phyloP scores from a whole-genome alignment of 2,888 invertebrate genomes.

The Synergus laeviventris region DNA sequence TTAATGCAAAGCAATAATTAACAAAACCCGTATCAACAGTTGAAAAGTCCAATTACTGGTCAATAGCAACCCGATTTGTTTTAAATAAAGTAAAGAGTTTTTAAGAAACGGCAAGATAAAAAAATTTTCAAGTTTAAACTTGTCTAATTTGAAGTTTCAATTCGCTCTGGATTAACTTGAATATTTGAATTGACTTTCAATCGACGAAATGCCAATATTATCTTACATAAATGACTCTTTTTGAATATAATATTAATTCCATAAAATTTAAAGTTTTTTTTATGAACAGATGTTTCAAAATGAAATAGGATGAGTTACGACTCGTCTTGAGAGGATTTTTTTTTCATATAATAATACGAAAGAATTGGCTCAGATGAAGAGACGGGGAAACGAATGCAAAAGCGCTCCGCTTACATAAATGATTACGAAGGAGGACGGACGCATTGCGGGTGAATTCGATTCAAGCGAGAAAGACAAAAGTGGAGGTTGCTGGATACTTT shows the following conservation, averaged over 20 bases:
- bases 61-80: too few relatives aligned
- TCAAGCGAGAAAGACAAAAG: neutral
- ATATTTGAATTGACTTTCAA: too few relatives aligned
- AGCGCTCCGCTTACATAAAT: conserved; percentile 26
- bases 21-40: too few relatives aligned
- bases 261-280: neutral
- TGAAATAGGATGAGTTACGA: neutral
- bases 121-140: too few relatives aligned
- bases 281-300: neutral
- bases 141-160: too few relatives aligned
- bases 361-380: conserved; percentile 14
- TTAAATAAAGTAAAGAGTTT: too few relatives aligned
- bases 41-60: too few relatives aligned
- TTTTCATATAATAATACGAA: neutral
- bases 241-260: neutral
- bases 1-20: too few relatives aligned
- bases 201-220: too few relatives aligned
- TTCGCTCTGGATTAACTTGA: too few relatives aligned
- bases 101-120: too few relatives aligned
- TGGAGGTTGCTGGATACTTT: conserved; percentile 13
- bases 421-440: conserved; percentile 27
- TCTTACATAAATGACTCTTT: neutral
- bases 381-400: conserved; percentile 14
- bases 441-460: conserved; percentile 19
- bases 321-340: neutral